phyloP scores from a whole-genome alignment of 2,888 invertebrate genomes.

The Loripinus fragilis region DNA sequence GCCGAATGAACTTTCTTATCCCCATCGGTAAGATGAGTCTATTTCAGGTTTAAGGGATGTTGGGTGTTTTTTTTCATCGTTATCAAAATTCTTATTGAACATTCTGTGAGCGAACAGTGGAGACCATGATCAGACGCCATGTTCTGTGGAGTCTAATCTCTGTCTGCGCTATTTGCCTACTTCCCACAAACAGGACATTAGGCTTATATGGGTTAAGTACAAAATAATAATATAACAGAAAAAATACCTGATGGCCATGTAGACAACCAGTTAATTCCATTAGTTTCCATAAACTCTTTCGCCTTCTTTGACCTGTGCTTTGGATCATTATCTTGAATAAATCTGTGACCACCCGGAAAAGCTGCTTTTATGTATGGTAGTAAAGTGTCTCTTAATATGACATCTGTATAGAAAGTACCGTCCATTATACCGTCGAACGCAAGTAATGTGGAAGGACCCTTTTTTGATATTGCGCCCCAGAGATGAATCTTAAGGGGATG shows the following conservation, averaged over 20 bases:
- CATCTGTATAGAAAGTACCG: background rate
- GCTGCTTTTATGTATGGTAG: background rate
- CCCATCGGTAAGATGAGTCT: no score
- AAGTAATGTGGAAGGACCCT: background rate
- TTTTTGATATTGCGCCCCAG: background rate
- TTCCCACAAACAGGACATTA: no score
- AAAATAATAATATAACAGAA: no score
- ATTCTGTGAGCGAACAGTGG: no score
- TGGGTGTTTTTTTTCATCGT: no score
- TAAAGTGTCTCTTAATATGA: background rate
- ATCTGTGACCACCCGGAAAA: constrained; percentile 22
- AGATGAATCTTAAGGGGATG: constrained; percentile 27
- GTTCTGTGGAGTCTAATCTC: no score
- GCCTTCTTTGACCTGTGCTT: constrained; percentile 26
- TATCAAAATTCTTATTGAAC: no score
- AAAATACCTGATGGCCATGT: constrained; percentile 33
- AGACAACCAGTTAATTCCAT: constrained; percentile 35
- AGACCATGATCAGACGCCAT: no score
- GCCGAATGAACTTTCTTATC: no score
- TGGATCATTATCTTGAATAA: constrained; percentile 42
- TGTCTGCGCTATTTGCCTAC: no score
- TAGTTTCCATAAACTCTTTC: constrained; percentile 30
- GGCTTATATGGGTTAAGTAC: no score
- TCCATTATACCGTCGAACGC: background rate
- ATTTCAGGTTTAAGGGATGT: no score